A percentile compares a stretch with the other conserved stretches of the same genome.
These are phyloP conservation scores for Odocoileus hemionus DNA, from an alignment of 2,113 vertebrate species.

Conservation along the genomic window DNA sequence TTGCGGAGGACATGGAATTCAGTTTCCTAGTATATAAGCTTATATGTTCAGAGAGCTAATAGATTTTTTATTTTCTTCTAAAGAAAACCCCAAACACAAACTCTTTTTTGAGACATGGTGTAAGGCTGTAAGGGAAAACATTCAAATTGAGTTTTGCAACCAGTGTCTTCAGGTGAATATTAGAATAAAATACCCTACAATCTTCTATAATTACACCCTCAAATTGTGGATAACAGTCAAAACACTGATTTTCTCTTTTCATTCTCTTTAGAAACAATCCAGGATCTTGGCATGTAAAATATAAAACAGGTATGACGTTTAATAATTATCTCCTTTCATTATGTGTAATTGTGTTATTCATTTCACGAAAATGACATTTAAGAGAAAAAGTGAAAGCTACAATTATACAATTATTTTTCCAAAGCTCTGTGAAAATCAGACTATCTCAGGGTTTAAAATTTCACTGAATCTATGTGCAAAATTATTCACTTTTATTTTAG, in stretches of 20 bases:
- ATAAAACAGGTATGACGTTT: slow-evolving; percentile 66
- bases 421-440: slow-evolving; percentile 19
- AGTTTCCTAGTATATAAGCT: not conserved
- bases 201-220: slow-evolving; percentile 56
- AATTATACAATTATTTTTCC: slow-evolving; percentile 74
- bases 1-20: not conserved
- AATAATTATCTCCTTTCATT: slow-evolving; percentile 73
- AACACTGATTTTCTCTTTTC: slow-evolving; percentile 67
- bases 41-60: not conserved
- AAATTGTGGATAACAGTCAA: slow-evolving; percentile 69
- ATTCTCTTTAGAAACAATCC: slow-evolving; percentile 64
- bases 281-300: slow-evolving; percentile 50
- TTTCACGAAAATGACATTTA: slow-evolving; percentile 69
- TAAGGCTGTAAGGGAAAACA: slow-evolving; percentile 15
- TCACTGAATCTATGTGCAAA: not conserved
- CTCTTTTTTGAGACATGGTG: not conserved
- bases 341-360: slow-evolving; percentile 62
- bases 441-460: not conserved
- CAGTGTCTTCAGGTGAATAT: slow-evolving; percentile 47
- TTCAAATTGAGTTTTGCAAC: slow-evolving; percentile 59
- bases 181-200: slow-evolving; percentile 52
- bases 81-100: slow-evolving; percentile 2
- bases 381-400: slow-evolving; percentile 56
- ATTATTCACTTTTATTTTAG: not conserved
- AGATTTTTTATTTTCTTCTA: not conserved